Evolutionary conservation across 2,888 invertebrate species (phyloP), one percentile per base, ranked within the genome.

Genomic region (Caenorhabditis doughertyi): DNA sequence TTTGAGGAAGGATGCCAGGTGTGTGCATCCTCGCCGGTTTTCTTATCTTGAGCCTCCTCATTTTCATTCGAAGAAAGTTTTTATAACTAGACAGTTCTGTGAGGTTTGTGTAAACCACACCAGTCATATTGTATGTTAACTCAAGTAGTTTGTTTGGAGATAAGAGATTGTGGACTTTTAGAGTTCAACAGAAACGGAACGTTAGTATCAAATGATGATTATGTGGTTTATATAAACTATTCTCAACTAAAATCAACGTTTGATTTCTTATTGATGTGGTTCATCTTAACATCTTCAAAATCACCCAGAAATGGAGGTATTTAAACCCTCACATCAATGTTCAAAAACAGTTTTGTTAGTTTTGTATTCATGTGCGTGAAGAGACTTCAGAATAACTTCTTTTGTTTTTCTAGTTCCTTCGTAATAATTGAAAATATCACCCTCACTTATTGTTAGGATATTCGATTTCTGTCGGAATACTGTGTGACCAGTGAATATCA

Each of bases 1-100:
- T 77, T 74, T 76, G 51, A 51, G 58, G 42, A 62, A 62, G 27
- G 76, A 68, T 77, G 77, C 77, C 68, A 77, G 77, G 77, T 77
- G 77, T 60, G 77, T 76, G 76, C 67, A 47, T 67, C 67, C 56
- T n/a, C 60, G 60, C 68, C 60, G 60, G 68, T 56, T 68, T 68
- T 23, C 47, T 27, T 53, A 32, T 68, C 62, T 49, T 60, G 60
- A 60, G 44, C 53, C 53, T 47, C 39, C 68, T 65, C 64, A 56
- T 56, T 44, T 65, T 55, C 65, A 47, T 44, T 49, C 23, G 29
- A 64, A 49, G 25, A 25, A 16, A 9, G 16, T 64, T 35, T 65
- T 65, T n/a, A 58, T 47, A 58, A 58, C 49, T 49, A 64, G 64
- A 49, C 29, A 64, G 29, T 64, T 44, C 32, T 44, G n/a, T 4